Evolutionary conservation across 30 jellyfish, hydroid and myxozoan genomes (phyloP).

Genomic region (Chrysaora quinquecirrha): DNA sequence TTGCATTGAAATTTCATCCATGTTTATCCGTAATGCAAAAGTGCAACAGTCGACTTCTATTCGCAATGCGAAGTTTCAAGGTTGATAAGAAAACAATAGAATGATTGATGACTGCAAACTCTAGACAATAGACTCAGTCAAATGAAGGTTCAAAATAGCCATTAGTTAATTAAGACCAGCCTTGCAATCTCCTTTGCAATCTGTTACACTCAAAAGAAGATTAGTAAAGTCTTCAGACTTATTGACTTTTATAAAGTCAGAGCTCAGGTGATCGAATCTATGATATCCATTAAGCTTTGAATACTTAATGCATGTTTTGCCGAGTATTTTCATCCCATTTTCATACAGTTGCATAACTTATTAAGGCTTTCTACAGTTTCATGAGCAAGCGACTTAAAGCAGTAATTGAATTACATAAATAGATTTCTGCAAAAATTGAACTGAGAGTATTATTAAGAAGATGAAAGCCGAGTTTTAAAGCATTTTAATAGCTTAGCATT

Average conservation of each 20-base stretch:
- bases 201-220: not conserved
- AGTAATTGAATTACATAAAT: not conserved
- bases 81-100: slow-evolving; percentile 51
- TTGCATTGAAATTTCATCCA: not conserved
- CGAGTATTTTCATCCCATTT: not conserved
- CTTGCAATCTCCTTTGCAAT: not conserved
- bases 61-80: slow-evolving; percentile 6
- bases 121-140: slow-evolving; percentile 40
- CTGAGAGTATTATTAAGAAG: not conserved
- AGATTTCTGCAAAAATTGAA: not conserved
- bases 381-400: not conserved
- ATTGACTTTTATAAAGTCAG: not conserved
- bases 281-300: not conserved
- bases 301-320: not conserved
- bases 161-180: not conserved
- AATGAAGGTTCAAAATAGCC: not conserved
- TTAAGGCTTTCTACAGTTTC: not conserved
- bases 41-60: slow-evolving; percentile 36
- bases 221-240: not conserved
- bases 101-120: slow-evolving; percentile 18
- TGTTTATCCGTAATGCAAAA: not conserved
- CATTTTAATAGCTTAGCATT: not conserved
- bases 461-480: not conserved
- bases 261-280: not conserved
- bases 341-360: not conserved